Conservation (phyloP, 2,888 invertebrate genomes). For the Catocala fraxini region DNA sequence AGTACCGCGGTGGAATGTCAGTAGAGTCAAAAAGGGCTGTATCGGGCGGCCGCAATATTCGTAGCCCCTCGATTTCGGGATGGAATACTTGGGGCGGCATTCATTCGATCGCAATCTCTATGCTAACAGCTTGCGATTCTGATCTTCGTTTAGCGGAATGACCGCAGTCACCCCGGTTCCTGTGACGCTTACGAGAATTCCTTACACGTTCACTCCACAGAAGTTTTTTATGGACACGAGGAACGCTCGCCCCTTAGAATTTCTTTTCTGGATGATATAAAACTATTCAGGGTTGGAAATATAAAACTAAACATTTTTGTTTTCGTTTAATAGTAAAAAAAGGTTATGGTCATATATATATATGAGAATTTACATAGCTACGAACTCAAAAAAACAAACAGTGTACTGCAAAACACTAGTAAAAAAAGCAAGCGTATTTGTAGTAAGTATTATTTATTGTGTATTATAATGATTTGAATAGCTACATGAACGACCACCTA, state of each 20-base stretch:
- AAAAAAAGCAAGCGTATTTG: too few species aligned
- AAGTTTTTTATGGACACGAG: conserved; percentile 82
- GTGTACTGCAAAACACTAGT: too few species aligned
- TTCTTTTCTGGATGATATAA: conserved; percentile 71
- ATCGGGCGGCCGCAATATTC: conserved; percentile 82
- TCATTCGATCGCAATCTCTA: conserved; percentile 87
- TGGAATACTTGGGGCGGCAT: conserved; percentile 84
- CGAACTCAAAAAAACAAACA: too few species aligned
- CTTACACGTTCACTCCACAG: conserved; percentile 84
- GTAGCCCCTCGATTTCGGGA: conserved; percentile 81
- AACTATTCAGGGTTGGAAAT: conserved; percentile 58
- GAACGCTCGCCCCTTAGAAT: conserved; percentile 74
- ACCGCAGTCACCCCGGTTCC: conserved; percentile 84
- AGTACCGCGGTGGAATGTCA: conserved; percentile 75
- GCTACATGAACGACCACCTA: conserved; percentile 50
- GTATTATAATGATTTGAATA: conserved; percentile 58
- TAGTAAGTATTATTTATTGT: conserved; percentile 39
- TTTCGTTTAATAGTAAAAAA: conserved; percentile 39
- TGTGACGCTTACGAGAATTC: conserved; percentile 81
- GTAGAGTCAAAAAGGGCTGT: conserved; percentile 79
- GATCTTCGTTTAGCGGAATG: conserved; percentile 88
- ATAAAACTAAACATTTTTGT: conserved; percentile 47
- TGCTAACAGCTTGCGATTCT: conserved; percentile 88
- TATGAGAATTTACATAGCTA: too few species aligned
- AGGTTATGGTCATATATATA: conserved; percentile 27